Percentiles rank a stretch among this genome's conserved stretches.
Evolutionary conservation across 2,888 invertebrate species (phyloP).

Genomic region (Bellardia pandia): DNA sequence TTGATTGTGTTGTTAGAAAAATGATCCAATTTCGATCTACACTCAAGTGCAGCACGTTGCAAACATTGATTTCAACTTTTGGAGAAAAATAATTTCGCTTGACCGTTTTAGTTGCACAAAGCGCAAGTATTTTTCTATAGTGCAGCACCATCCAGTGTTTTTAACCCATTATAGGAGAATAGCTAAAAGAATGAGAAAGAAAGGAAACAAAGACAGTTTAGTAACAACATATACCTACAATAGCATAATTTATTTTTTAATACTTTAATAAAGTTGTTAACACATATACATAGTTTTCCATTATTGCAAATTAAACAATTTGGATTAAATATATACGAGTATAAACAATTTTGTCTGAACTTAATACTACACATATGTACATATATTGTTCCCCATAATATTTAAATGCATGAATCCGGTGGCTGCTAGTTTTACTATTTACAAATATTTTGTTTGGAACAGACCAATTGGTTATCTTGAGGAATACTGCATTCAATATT

Average conservation of each 20-base stretch:
- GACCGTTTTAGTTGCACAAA: slow-evolving; percentile 31
- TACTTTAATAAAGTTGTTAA: too few relatives aligned
- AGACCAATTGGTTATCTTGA: too few relatives aligned
- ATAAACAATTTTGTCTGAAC: not conserved
- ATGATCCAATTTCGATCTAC: slow-evolving; percentile 54
- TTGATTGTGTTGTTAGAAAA: slow-evolving; percentile 11
- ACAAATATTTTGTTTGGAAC: too few relatives aligned
- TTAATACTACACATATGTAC: not conserved
- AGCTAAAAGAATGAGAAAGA: slow-evolving; percentile 20
- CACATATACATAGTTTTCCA: too few relatives aligned
- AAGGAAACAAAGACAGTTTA: not conserved
- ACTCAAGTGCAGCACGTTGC: slow-evolving; percentile 57
- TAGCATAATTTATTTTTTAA: too few relatives aligned
- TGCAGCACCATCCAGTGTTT: slow-evolving; percentile 60
- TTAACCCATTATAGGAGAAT: slow-evolving; percentile 45
- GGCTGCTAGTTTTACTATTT: too few relatives aligned
- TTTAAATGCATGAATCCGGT: too few relatives aligned
- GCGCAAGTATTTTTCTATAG: slow-evolving; percentile 59
- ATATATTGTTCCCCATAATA: too few relatives aligned
- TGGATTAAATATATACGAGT: not conserved
- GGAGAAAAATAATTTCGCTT: slow-evolving; percentile 60
- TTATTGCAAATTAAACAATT: too few relatives aligned
- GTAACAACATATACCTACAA: not conserved
- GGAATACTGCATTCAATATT: too few relatives aligned
- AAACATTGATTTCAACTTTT: slow-evolving; percentile 31